Evolutionary conservation across 2,888 invertebrate genomes (phyloP).

Genomic region (Argyresthia albistria): DNA sequence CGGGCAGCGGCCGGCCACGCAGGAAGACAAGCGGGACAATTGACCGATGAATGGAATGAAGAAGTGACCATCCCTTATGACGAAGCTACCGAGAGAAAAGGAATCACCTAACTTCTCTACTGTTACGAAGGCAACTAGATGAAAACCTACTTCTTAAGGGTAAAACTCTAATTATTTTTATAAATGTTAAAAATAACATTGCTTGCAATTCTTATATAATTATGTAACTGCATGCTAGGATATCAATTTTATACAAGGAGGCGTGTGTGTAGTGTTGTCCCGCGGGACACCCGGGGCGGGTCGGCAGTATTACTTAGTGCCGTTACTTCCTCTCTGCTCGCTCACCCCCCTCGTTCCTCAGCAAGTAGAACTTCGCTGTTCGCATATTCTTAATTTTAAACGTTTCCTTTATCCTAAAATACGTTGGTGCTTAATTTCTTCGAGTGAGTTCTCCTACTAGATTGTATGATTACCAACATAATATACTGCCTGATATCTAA

Average conservation of each 20-base stretch:
- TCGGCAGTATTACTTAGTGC: slow-evolving; percentile 37
- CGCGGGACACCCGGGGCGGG: slow-evolving; percentile 8
- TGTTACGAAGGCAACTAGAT: slow-evolving; percentile 70
- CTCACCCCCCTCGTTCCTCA: slow-evolving; percentile 11
- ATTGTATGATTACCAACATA: slow-evolving; percentile 39
- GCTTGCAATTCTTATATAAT: slow-evolving; percentile 48
- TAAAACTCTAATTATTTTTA: slow-evolving; percentile 68
- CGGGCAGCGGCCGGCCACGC: slow-evolving; percentile 17
- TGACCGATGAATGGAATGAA: slow-evolving; percentile 45
- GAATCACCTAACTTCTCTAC: slow-evolving; percentile 66
- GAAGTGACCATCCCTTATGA: slow-evolving; percentile 35
- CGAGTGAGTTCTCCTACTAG: slow-evolving; percentile 38
- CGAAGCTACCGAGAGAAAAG: slow-evolving; percentile 64
- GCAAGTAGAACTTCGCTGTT: background rate
- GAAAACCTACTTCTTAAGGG: slow-evolving; percentile 68
- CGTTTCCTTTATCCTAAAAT: slow-evolving; percentile 28
- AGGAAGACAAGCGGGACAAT: slow-evolving; percentile 49
- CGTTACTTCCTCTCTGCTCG: slow-evolving; percentile 23
- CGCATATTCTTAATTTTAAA: slow-evolving; percentile 10
- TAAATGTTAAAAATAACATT: slow-evolving; percentile 70
- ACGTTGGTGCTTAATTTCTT: slow-evolving; percentile 55
- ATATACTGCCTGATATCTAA: slow-evolving; percentile 43
- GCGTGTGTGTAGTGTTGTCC: slow-evolving; percentile 20
- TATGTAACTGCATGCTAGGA: slow-evolving; percentile 24
- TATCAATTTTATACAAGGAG: slow-evolving; percentile 10